Evolutionary conservation across 1,140 invertebrate species (phyloP).

Genomic region (Dreissena polymorpha): DNA sequence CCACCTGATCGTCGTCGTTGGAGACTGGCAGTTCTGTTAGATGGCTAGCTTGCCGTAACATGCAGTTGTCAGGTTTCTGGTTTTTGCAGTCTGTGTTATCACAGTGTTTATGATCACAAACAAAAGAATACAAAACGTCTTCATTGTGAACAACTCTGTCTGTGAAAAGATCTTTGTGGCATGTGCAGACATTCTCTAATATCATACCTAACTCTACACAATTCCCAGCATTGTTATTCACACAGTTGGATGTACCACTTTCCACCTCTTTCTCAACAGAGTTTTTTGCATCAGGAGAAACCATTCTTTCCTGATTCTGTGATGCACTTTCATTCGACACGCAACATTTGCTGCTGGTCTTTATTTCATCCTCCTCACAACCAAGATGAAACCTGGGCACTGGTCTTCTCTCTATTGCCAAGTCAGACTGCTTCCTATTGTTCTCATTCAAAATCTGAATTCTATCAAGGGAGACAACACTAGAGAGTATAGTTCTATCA

Average conservation of each 20-base stretch:
- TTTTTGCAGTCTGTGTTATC: not conserved
- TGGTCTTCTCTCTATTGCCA: not conserved
- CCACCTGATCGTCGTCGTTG: not conserved
- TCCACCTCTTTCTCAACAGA: not conserved
- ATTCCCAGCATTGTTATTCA: not conserved
- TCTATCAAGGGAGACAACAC: slow-evolving; percentile 10
- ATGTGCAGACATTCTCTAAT: too few relatives aligned
- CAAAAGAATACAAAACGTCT: not conserved
- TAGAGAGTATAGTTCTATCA: not conserved
- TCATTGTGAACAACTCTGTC: not conserved
- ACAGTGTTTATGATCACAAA: not conserved
- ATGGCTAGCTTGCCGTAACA: not conserved
- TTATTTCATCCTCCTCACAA: not conserved
- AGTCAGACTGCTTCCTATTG: not conserved
- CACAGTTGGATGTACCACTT: not conserved
- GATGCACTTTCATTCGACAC: not conserved
- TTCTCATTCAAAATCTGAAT: not conserved
- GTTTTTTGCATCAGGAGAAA: not conserved
- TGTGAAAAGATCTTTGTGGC: not conserved
- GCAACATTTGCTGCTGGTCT: not conserved
- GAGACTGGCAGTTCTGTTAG: not conserved
- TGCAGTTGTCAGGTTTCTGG: not conserved
- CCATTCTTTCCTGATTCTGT: not conserved
- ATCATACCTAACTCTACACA: too few relatives aligned
- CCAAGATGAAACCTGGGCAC: not conserved